Base-by-base conservation (phyloP, 2,113 vertebrate species). In the Micronycteris hirsuta region DNA sequence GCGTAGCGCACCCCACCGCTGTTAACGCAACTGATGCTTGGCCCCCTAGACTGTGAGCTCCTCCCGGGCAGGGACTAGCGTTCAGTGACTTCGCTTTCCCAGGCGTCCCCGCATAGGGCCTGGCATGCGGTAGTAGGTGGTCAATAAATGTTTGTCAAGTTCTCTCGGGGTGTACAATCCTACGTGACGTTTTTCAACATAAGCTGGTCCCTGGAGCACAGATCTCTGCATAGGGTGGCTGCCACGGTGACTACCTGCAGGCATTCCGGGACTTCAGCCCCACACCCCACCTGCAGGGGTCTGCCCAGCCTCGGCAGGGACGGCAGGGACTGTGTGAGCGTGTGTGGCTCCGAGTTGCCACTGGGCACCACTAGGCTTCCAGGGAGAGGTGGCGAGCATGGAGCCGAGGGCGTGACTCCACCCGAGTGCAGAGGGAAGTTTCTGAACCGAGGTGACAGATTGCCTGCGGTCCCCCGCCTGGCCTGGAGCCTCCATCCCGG, bases 81-180 rank as follows among this genome's bases (percentile, higher is more conserved):
- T 54, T 9, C 49, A 1, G 47, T 81, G 45, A 70, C 63, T 74
- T 85, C 3, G 1, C 87, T 67, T 78, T 74, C 87, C 24, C 45
- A 28, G 41, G 26, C 19, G n/a, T n/a, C 36, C 74, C 88, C 81
- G 20, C 31, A 3, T 12, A 24, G 78, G 78, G 45, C 73, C 74
- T 43, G 38, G 71, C 7, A 28, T 81, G 45, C 47, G 45, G 73
- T 71, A 91, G 67, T 71, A 92, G 67, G 68, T 94, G 82, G 78
- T 97, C 78, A 96, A n/a, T 95, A 97, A 97, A 97, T 67, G 80
- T 91, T 67, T 86, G 28, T 90, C 58, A 58, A 41, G 73, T 56
- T 17, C 65, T 19, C 9, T 67, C 7, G 61, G 47, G 28, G 49
- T 74, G 58, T 90, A 20, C 61, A 26, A 87, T 95, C 58, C 65